Conservation (phyloP, 2,888 invertebrate species). For the Ectemnius continuus region DNA sequence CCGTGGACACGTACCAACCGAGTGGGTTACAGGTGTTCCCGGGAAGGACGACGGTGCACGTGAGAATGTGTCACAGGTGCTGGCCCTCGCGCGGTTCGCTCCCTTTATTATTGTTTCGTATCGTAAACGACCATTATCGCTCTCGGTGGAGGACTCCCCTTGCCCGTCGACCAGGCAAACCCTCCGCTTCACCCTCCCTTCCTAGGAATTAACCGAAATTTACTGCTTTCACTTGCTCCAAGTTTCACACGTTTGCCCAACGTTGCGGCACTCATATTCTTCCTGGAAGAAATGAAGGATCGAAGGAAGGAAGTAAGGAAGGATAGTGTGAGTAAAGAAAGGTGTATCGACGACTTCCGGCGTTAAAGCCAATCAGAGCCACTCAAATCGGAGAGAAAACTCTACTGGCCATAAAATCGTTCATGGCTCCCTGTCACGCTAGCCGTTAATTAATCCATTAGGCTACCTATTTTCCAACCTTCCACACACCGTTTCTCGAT, state of each 20-base stretch:
- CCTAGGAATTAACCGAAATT: no score
- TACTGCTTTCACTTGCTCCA: no score
- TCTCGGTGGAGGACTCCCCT: no score
- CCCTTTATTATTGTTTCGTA: conserved; percentile 65
- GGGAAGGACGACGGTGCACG: conserved; percentile 65
- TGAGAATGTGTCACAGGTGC: conserved; percentile 77
- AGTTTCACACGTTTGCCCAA: no score
- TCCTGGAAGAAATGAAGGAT: no score
- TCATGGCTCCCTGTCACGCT: conserved; percentile 20
- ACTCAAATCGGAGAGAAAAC: conserved; percentile 27
- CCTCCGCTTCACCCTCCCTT: no score
- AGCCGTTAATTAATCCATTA: conserved; percentile 41
- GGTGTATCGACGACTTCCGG: conserved; percentile 17
- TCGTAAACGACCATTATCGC: conserved; percentile 65
- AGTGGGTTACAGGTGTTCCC: conserved; percentile 71
- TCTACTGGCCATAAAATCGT: conserved; percentile 29
- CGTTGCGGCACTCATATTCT: no score
- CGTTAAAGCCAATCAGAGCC: conserved; percentile 21
- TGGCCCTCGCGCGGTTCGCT: conserved; percentile 28
- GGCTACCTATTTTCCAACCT: conserved; percentile 29
- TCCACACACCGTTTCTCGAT: conserved; percentile 39
- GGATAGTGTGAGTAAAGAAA: conserved; percentile 11
- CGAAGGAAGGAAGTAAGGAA: no score
- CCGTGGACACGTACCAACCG: conserved; percentile 15
- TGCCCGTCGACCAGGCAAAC: no score